phyloP scores from a whole-genome alignment of 2,797 vertebrate genomes.

The Esox lucius region DNA sequence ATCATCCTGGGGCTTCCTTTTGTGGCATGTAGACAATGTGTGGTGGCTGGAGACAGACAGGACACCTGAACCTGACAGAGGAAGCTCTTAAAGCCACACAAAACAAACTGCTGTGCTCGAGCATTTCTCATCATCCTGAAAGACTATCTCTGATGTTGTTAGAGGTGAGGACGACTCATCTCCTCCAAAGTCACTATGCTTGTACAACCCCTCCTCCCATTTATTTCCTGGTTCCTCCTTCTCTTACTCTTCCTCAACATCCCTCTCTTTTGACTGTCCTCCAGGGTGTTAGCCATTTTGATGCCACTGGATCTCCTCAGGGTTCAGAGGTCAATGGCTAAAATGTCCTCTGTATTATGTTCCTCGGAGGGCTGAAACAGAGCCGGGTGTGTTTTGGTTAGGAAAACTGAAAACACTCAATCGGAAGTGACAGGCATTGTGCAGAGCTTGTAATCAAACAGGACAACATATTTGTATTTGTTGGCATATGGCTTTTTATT shows the following conservation, averaged over 20 bases:
- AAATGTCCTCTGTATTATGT: conserved; percentile 53
- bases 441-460: not conserved
- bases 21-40: conserved; percentile 71
- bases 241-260: conserved; percentile 26
- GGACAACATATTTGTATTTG: not conserved
- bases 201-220: conserved; percentile 33
- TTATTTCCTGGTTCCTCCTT: not conserved
- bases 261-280: conserved; percentile 31
- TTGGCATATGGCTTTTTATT: not conserved
- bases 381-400: conserved; percentile 49
- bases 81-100: conserved; percentile 79
- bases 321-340: conserved; percentile 69
- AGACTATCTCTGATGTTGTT: conserved; percentile 76
- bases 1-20: conserved; percentile 44
- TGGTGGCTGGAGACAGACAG: conserved; percentile 51
- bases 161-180: conserved; percentile 77
- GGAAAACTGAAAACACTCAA: conserved; percentile 47
- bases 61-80: conserved; percentile 82
- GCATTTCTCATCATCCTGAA: conserved; percentile 71
- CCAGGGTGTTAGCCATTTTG: conserved; percentile 54
- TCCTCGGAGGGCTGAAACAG: conserved; percentile 42
- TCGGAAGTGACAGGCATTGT: conserved; percentile 26
- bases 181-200: conserved; percentile 75
- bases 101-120: conserved; percentile 81
- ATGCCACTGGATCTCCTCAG: conserved; percentile 59